Conservation (phyloP, 2,888 invertebrate genomes). For the Allygus modestus region DNA sequence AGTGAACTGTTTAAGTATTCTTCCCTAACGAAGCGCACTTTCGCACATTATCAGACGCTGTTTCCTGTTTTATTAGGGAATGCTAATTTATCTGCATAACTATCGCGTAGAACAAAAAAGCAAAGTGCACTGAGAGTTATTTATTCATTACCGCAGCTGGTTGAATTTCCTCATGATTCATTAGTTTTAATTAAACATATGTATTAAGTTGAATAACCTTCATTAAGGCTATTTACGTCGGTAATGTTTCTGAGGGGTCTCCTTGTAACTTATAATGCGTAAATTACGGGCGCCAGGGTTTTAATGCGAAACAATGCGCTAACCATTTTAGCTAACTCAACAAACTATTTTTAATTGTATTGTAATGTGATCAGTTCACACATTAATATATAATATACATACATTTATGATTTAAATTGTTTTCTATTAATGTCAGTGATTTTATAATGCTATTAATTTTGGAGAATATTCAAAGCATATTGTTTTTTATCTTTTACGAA, state of each 20-base stretch:
- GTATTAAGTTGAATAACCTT: constrained; percentile 33
- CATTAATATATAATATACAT: too few relatives aligned
- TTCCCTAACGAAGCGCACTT: constrained; percentile 17
- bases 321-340: too few relatives aligned
- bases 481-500: too few relatives aligned
- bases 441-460: too few relatives aligned
- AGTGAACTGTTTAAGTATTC: constrained; percentile 3
- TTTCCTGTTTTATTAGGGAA: constrained; percentile 43
- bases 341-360: too few relatives aligned
- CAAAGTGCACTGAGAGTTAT: background rate
- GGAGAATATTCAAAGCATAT: too few relatives aligned
- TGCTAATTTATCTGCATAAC: constrained; percentile 48
- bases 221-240: background rate
- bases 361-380: too few relatives aligned
- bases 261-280: background rate
- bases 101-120: constrained; percentile 14
- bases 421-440: too few relatives aligned
- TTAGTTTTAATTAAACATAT: constrained; percentile 35
- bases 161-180: constrained; percentile 9
- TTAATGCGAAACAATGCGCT: too few relatives aligned
- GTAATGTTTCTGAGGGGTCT: background rate
- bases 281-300: background rate
- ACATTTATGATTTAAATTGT: too few relatives aligned
- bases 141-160: background rate
- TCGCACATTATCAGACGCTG: constrained; percentile 44